Evolutionary conservation across 2,888 invertebrate genomes (phyloP).

Genomic region (Mesorhabditis spiculigera): DNA sequence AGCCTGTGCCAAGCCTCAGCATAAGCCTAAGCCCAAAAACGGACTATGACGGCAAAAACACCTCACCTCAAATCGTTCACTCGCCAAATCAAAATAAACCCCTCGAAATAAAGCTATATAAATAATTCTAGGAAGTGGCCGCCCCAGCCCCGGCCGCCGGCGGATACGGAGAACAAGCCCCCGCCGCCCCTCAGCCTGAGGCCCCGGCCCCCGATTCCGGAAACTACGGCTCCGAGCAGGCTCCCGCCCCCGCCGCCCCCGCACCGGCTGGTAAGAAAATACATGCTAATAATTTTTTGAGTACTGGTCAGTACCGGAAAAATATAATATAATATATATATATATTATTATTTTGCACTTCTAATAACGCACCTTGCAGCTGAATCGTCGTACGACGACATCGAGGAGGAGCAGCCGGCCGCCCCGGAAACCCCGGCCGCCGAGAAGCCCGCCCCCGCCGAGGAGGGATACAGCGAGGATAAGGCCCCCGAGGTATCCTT

Average conservation of each 20-base stretch:
- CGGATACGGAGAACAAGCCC: slow-evolving; percentile 21
- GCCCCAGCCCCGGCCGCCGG: slow-evolving; percentile 17
- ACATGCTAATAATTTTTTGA: neutral
- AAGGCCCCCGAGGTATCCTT: neutral
- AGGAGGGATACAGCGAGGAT: slow-evolving; percentile 13
- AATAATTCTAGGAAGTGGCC: slow-evolving; percentile 2
- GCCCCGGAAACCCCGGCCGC: slow-evolving; percentile 22
- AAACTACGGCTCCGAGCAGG: no score
- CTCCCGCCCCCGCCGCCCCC: slow-evolving; percentile 15
- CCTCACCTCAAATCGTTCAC: no score
- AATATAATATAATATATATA: neutral
- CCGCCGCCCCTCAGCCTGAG: slow-evolving; percentile 27
- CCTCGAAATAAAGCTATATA: no score
- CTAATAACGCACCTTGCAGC: slow-evolving; percentile 13
- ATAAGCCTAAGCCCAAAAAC: neutral
- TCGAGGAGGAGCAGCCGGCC: slow-evolving; percentile 38
- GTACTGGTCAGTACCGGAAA: neutral
- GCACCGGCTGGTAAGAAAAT: slow-evolving; percentile 3
- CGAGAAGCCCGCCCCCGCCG: slow-evolving; percentile 16
- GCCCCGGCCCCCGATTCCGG: neutral
- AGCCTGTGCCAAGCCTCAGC: no score
- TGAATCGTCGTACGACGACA: slow-evolving; percentile 45
- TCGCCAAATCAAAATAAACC: no score
- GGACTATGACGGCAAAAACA: neutral
- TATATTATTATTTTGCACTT: neutral